A percentile compares a stretch with the other conserved stretches of the same genome.
Evolutionary conservation across 2,888 invertebrate genomes (phyloP).

Genomic region (Leucozona laternaria): DNA sequence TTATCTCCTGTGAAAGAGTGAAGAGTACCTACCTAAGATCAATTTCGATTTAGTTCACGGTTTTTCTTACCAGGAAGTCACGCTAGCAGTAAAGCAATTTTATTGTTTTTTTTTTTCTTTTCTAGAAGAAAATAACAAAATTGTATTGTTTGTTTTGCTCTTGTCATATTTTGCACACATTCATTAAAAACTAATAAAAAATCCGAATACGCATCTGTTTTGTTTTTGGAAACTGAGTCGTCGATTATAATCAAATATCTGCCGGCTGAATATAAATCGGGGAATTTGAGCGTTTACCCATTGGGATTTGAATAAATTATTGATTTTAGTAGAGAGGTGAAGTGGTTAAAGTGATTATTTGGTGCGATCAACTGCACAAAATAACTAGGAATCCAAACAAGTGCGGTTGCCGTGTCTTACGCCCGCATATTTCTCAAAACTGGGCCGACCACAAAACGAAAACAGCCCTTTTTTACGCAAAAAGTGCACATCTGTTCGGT

Average conservation of each 20-base stretch:
- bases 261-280: conserved; percentile 71
- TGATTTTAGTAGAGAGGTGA: conserved; percentile 19
- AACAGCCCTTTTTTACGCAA: conserved; percentile 24
- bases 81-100: conserved; percentile 12
- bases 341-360: conserved; percentile 44
- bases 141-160: conserved; percentile 61
- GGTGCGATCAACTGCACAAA: conserved; percentile 54
- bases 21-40: conserved; percentile 40
- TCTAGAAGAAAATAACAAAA: neutral
- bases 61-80: conserved; percentile 44
- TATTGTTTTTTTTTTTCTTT: conserved; percentile 20
- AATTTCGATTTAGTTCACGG: conserved; percentile 42
- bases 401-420: conserved; percentile 39
- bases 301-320: conserved; percentile 14
- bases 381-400: conserved; percentile 59
- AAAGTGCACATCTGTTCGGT: conserved; percentile 20
- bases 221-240: conserved; percentile 50
- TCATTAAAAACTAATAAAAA: conserved; percentile 67
- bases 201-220: conserved; percentile 35
- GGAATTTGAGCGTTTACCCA: conserved; percentile 47
- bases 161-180: conserved; percentile 50
- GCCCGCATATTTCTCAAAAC: conserved; percentile 15
- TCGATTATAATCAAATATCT: conserved; percentile 53
- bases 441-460: conserved; percentile 11
- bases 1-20: conserved; percentile 45